Evolutionary conservation across 2,113 vertebrate species (phyloP).

Genomic region (Chelonoidis abingdonii): DNA sequence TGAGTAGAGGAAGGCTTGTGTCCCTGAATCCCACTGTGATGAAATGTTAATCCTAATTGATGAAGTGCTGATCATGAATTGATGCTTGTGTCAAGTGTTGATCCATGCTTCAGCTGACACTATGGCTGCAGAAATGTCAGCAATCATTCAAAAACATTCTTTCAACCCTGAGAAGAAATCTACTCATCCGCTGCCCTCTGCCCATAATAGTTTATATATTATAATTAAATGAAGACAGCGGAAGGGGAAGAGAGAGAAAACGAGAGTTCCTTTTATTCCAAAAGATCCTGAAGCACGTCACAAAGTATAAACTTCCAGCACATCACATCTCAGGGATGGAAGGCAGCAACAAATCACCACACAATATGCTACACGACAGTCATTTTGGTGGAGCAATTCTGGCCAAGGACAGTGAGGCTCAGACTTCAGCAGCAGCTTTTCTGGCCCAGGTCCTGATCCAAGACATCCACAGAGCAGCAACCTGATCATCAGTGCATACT

Average conservation of each 20-base stretch:
- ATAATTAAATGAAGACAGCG: no score
- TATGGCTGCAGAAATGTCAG: rapidly evolving
- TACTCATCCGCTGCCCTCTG: background rate
- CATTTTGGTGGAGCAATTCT: background rate
- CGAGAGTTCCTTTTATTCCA: background rate
- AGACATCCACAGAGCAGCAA: no score
- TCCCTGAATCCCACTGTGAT: background rate
- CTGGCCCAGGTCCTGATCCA: no score
- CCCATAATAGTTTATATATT: background rate
- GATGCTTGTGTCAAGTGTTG: no score
- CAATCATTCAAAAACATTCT: background rate
- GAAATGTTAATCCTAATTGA: background rate
- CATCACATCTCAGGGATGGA: rapidly evolving
- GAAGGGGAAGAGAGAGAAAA: no score
- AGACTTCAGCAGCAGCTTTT: no score
- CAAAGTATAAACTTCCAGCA: rapidly evolving
- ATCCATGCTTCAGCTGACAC: rapidly evolving
- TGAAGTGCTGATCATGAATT: background rate
- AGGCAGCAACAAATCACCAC: background rate
- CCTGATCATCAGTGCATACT: no score
- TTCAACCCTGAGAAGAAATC: background rate
- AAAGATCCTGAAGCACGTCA: rapidly evolving
- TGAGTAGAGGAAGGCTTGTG: background rate
- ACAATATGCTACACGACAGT: background rate
- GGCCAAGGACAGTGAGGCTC: background rate